phyloP scores from a whole-genome alignment of 1,140 invertebrate genomes.

The Batillaria attramentaria region DNA sequence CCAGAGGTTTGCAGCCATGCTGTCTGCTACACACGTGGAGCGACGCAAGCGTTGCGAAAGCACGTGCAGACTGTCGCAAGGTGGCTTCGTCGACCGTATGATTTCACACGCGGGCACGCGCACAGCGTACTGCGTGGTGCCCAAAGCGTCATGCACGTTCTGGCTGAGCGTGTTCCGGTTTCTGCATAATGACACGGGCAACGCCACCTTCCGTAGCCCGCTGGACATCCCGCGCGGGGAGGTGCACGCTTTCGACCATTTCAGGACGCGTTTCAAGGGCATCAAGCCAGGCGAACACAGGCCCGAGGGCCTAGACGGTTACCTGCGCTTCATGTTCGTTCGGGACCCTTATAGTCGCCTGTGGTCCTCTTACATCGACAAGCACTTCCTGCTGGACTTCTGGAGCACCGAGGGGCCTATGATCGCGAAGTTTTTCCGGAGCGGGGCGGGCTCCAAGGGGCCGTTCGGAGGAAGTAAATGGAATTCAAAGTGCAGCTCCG shows the following conservation, averaged over 20 bases:
- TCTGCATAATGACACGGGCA: conserved; percentile 25
- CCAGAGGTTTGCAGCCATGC: neutral
- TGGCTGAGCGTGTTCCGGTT: conserved; percentile 35
- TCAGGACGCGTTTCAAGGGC: conserved; percentile 1
- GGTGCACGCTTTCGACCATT: neutral
- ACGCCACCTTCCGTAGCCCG: neutral
- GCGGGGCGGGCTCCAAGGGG: neutral
- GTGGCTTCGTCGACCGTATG: neutral
- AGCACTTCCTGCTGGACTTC: conserved; percentile 45
- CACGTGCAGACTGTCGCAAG: neutral
- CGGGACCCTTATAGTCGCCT: conserved; percentile 48
- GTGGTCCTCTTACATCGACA: conserved; percentile 51
- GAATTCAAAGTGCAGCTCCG: conserved; percentile 41
- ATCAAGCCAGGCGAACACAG: neutral
- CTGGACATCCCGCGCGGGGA: conserved; percentile 13
- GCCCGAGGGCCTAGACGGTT: neutral
- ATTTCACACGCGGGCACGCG: conserved; percentile 10
- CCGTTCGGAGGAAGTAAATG: neutral
- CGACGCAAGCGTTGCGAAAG: neutral
- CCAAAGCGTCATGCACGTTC: conserved; percentile 40
- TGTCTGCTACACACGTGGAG: neutral
- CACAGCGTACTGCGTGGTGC: conserved; percentile 33
- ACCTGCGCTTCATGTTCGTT: conserved; percentile 40
- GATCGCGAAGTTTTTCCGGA: conserved; percentile 8
- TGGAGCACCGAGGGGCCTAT: conserved; percentile 30